phyloP scores from a whole-genome alignment of 1,140 invertebrate genomes.

The Drosophila littoralis region DNA sequence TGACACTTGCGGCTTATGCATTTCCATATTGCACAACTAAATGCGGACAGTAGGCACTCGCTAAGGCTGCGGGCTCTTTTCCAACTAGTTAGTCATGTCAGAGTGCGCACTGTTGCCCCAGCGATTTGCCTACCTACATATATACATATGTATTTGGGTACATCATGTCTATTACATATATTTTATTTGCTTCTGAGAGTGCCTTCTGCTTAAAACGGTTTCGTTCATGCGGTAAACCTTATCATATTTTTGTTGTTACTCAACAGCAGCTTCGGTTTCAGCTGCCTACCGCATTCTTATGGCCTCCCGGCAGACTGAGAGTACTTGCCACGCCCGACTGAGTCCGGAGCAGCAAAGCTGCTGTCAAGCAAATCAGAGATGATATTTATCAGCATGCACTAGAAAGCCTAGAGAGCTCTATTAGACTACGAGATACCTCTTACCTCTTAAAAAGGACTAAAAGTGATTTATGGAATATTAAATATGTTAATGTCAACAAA shows the following conservation, averaged over 20 bases:
- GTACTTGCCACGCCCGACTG: conserved; percentile 53
- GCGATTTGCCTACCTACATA: not conserved
- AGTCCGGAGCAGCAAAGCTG: conserved; percentile 27
- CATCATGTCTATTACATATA: not conserved
- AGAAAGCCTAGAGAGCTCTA: conserved; percentile 14
- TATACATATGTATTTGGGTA: not conserved
- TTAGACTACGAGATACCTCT: not conserved
- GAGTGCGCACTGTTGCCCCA: not conserved
- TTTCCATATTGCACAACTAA: conserved; percentile 55
- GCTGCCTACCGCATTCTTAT: conserved; percentile 54
- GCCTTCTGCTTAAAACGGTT: conserved; percentile 37
- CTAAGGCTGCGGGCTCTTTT: not conserved
- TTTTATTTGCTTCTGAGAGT: conserved; percentile 31
- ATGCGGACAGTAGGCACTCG: not conserved
- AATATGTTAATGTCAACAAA: not conserved
- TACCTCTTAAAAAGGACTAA: too few species aligned
- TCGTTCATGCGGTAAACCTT: conserved; percentile 49
- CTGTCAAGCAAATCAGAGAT: conserved; percentile 71
- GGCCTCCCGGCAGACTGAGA: conserved; percentile 48
- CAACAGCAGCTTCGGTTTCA: conserved; percentile 55
- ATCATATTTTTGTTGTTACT: conserved; percentile 77
- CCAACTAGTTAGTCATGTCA: not conserved
- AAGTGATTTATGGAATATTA: not conserved
- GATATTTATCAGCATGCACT: conserved; percentile 56
- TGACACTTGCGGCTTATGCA: conserved; percentile 65